Conservation (phyloP, 2,888 invertebrate species). For the Nomada lathburiana region DNA sequence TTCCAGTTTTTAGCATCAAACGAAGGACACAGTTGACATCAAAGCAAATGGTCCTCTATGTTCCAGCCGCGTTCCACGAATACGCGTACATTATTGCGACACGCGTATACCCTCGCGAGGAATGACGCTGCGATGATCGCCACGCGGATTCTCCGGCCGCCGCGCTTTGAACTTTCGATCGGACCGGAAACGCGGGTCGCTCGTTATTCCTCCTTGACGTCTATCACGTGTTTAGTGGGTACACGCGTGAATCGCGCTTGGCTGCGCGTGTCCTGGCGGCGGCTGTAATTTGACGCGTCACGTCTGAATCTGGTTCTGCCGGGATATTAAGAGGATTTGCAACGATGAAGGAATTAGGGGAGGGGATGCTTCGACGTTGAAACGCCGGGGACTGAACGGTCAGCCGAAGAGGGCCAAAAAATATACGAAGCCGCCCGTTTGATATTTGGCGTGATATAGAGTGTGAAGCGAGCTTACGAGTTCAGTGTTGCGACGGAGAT, state of each 20-base stretch:
- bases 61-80: slow-evolving; percentile 32
- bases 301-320: slow-evolving; percentile 39
- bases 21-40: background rate
- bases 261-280: slow-evolving; percentile 36
- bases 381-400: background rate
- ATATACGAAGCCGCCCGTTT: background rate
- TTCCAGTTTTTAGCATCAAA: background rate
- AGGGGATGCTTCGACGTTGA: background rate
- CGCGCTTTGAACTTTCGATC: slow-evolving; percentile 64
- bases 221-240: slow-evolving; percentile 64
- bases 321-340: slow-evolving; percentile 12
- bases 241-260: slow-evolving; percentile 19
- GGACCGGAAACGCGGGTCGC: slow-evolving; percentile 37
- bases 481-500: background rate
- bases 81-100: slow-evolving; percentile 40
- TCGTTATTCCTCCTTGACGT: slow-evolving; percentile 57
- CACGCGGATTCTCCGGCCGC: slow-evolving; percentile 41
- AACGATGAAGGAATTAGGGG: background rate
- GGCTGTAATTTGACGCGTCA: slow-evolving; percentile 47
- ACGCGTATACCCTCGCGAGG: slow-evolving; percentile 31
- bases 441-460: background rate
- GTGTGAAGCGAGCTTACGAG: background rate
- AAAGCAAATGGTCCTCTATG: slow-evolving; percentile 24
- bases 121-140: slow-evolving; percentile 55
- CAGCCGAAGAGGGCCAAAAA: background rate